Conservation (phyloP, 1,140 invertebrate species). For the Danaus melanippus region DNA sequence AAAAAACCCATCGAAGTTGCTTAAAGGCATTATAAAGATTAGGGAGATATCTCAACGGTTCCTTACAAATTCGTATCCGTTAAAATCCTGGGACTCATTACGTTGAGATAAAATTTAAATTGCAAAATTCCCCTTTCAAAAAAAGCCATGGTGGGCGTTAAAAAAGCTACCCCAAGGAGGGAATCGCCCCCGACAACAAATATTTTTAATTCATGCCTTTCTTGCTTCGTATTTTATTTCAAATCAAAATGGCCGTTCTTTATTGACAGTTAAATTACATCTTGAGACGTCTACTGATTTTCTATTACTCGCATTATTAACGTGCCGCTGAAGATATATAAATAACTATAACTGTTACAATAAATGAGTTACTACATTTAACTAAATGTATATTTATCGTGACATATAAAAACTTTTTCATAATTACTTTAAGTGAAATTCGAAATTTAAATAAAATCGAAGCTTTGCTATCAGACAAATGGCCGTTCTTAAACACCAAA, state of each 20-base stretch:
- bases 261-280: not conserved
- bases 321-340: too few species aligned
- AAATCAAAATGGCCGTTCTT: conserved; percentile 17
- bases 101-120: conserved; percentile 65
- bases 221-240: conserved; percentile 15
- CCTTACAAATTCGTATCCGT: conserved; percentile 30
- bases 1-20: conserved; percentile 1
- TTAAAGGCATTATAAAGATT: conserved; percentile 20
- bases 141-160: conserved; percentile 56
- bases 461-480: conserved; percentile 34
- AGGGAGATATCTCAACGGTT: conserved; percentile 13
- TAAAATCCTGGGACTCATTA: conserved; percentile 47
- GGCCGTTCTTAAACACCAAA: conserved; percentile 40
- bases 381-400: too few species aligned
- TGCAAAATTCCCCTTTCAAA: conserved; percentile 55
- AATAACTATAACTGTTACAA: too few species aligned
- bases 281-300: too few species aligned
- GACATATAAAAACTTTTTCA: too few species aligned
- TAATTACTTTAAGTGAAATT: too few species aligned
- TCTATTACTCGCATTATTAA: too few species aligned
- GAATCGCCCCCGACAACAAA: conserved; percentile 29
- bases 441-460: too few species aligned
- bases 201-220: conserved; percentile 38
- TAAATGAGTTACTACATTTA: too few species aligned
- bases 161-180: conserved; percentile 41